These are phyloP conservation scores for Drosophila nebulosa DNA, from an alignment of 1,140 invertebrate species.

Conservation along the genomic window DNA sequence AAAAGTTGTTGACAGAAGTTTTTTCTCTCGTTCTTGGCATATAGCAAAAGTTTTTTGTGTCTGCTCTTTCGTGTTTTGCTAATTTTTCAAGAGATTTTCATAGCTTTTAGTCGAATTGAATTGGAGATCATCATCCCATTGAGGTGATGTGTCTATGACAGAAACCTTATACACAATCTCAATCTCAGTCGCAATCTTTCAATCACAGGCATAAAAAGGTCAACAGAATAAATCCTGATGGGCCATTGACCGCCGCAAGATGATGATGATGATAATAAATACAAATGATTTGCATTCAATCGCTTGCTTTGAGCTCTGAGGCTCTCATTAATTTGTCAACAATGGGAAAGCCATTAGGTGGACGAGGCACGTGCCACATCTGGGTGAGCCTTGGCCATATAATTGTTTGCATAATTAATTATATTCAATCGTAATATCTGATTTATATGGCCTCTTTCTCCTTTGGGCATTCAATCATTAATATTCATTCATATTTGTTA, in stretches of 20 bases:
- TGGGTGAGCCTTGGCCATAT: slow-evolving; percentile 19
- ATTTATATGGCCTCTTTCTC: slow-evolving; percentile 15
- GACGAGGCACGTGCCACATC: slow-evolving; percentile 31
- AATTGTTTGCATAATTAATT: slow-evolving; percentile 58
- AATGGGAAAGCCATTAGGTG: slow-evolving; percentile 20
- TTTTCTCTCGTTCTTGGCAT: slow-evolving; percentile 4
- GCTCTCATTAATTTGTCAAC: slow-evolving; percentile 52
- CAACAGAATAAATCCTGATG: slow-evolving; percentile 43
- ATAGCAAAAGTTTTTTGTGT: slow-evolving; percentile 34
- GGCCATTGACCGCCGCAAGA: slow-evolving; percentile 29
- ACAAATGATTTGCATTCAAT: slow-evolving; percentile 39
- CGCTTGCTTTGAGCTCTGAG: neutral
- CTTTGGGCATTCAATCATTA: slow-evolving; percentile 16
- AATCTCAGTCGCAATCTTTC: neutral
- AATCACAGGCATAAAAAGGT: slow-evolving; percentile 13
- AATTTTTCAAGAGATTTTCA: slow-evolving; percentile 25
- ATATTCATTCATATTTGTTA: slow-evolving; percentile 40
- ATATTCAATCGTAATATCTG: slow-evolving; percentile 36
- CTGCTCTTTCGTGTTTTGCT: slow-evolving; percentile 27
- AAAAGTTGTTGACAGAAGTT: slow-evolving; percentile 57
- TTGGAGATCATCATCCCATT: slow-evolving; percentile 16
- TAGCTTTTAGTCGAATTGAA: slow-evolving; percentile 61
- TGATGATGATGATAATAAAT: slow-evolving; percentile 1
- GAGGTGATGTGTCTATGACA: slow-evolving; percentile 22
- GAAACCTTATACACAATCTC: neutral